These are phyloP conservation scores for Alexandromys fortis DNA, from an alignment of 2,113 vertebrate genomes.

Conservation along the genomic window DNA sequence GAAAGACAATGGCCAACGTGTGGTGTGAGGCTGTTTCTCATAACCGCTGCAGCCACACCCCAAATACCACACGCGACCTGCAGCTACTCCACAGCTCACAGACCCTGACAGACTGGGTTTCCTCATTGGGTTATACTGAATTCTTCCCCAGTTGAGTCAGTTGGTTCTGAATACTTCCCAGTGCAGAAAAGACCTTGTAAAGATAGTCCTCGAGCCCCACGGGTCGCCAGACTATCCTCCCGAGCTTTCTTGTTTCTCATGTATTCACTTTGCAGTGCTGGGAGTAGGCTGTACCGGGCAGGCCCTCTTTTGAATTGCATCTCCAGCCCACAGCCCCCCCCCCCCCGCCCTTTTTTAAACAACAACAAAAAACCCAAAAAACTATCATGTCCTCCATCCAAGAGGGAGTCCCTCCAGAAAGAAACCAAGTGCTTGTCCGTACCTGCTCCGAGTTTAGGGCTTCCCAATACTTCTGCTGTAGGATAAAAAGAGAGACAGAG, in stretches of 20 bases:
- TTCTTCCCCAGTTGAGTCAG: neutral
- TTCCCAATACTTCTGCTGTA: slow-evolving; percentile 70
- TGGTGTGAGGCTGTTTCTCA: neutral
- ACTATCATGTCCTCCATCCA: neutral
- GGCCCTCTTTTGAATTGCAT: neutral
- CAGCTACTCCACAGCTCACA: neutral
- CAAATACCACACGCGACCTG: neutral
- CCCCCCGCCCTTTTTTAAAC: neutral
- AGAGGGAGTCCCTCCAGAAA: slow-evolving; percentile 3
- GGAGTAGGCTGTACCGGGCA: neutral
- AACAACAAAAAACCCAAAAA: neutral
- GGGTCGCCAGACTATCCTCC: neutral
- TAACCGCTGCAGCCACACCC: neutral
- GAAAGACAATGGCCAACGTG: neutral
- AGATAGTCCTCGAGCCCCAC: neutral
- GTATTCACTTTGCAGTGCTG: neutral
- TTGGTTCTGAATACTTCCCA: neutral
- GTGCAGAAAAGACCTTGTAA: neutral
- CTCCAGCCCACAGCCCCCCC: neutral
- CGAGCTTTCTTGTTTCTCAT: neutral
- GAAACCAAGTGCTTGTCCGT: slow-evolving; percentile 9
- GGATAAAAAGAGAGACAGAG: slow-evolving; percentile 58
- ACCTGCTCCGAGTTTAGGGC: slow-evolving; percentile 78
- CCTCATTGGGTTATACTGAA: neutral
- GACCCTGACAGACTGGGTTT: neutral